Percentiles rank a stretch among this genome's conserved stretches.
Conservation (phyloP, 2,113 vertebrate species). For the Pseudopipra pipra region DNA sequence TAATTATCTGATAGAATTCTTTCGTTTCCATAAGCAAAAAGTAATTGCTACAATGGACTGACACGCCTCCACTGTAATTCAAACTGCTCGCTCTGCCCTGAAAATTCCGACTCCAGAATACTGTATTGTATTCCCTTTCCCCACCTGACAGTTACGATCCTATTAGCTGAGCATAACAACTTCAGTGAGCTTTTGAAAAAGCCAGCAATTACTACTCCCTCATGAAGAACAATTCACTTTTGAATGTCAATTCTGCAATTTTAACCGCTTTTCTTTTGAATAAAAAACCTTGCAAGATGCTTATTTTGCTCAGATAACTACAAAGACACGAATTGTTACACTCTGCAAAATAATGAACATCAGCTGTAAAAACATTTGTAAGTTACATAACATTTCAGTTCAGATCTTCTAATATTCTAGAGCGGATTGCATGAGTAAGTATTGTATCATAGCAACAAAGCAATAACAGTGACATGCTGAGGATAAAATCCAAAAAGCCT, state of each 20-base stretch:
- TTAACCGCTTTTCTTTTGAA: background rate
- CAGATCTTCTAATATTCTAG: constrained; percentile 59
- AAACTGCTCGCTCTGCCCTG: background rate
- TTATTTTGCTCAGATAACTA: background rate
- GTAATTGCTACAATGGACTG: background rate
- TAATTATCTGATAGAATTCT: background rate
- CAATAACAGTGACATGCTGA: constrained; percentile 65
- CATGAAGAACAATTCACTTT: background rate
- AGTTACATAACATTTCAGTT: constrained; percentile 56
- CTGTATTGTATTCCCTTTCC: background rate
- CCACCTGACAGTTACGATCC: background rate
- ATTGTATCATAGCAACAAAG: constrained; percentile 74
- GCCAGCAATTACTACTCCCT: background rate
- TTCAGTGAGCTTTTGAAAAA: background rate
- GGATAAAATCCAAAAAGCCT: constrained; percentile 69
- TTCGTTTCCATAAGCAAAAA: background rate
- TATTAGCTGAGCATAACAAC: background rate
- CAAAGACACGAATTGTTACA: background rate
- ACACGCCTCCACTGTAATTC: background rate
- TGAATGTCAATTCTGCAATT: constrained; percentile 1
- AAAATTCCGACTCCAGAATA: background rate
- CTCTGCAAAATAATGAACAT: constrained; percentile 22
- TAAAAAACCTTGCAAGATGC: background rate
- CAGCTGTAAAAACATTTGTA: constrained; percentile 58
- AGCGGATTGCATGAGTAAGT: constrained; percentile 63